A percentile compares a stretch with the other conserved stretches of the same genome.
These are phyloP conservation scores for Cryptomyrus ogoouensis DNA, from an alignment of 2,113 vertebrate genomes.

Conservation along the genomic window DNA sequence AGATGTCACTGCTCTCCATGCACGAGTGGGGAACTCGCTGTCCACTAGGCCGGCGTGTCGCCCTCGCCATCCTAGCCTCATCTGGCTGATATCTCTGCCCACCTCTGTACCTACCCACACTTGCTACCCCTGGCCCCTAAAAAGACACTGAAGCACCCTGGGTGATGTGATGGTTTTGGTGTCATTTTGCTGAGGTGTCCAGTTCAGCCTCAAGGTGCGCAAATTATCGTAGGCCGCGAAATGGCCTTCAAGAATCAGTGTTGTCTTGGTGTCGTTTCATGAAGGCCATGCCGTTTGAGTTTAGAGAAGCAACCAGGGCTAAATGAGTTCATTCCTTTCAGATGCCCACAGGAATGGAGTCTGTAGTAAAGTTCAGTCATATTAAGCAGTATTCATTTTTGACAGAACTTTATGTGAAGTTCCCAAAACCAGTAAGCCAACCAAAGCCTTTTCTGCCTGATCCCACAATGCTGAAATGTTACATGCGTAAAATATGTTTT, in stretches of 20 bases:
- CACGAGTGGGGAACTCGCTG: neutral
- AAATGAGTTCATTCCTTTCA: neutral
- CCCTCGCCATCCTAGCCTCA: neutral
- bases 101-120: neutral
- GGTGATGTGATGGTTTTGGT: neutral
- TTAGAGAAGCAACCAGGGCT: too few species aligned
- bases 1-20: slow-evolving; percentile 31
- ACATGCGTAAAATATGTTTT: neutral
- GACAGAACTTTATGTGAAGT: neutral
- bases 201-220: neutral
- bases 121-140: neutral
- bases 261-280: neutral
- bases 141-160: neutral
- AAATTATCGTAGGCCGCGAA: neutral
- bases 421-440: neutral
- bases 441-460: neutral
- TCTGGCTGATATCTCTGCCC: neutral
- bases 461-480: slow-evolving; percentile 2
- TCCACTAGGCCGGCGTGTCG: neutral
- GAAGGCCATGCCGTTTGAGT: neutral
- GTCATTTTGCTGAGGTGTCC: slow-evolving; percentile 19
- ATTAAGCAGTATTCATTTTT: neutral
- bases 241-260: neutral
- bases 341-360: neutral
- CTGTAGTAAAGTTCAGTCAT: neutral